Conservation (phyloP, 2,113 vertebrate species). For the Blennius ocellaris region DNA sequence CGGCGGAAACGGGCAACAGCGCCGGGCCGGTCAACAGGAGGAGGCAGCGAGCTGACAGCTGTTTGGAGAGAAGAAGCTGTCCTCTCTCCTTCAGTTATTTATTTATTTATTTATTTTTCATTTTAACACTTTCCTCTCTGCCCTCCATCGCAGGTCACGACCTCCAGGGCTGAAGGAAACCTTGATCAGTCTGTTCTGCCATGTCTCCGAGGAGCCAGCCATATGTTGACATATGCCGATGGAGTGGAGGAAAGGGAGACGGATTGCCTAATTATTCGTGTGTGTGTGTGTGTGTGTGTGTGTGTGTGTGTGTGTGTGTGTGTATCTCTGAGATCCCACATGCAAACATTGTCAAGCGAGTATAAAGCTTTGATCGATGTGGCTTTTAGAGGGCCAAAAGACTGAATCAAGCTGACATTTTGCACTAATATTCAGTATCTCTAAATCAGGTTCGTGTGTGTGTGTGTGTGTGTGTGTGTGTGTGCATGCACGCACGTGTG, state of each 20-base stretch:
- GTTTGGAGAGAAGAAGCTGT: conserved; percentile 8
- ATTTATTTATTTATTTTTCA: not conserved
- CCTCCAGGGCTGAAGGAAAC: conserved; percentile 60
- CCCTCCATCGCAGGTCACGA: conserved; percentile 48
- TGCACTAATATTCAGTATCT: not conserved
- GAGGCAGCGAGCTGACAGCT: conserved; percentile 47
- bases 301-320: conserved; percentile 20
- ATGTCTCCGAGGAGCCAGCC: conserved; percentile 58
- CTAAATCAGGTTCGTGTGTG: conserved; percentile 10
- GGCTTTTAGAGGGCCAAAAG: conserved; percentile 8
- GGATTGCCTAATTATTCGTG: conserved; percentile 47
- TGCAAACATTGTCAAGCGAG: conserved; percentile 6
- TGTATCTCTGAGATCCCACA: conserved; percentile 13
- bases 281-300: conserved; percentile 19
- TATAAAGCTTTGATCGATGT: too few relatives aligned
- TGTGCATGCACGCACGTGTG: conserved; percentile 9
- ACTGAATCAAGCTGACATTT: conserved; percentile 4
- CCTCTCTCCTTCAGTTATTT: not conserved
- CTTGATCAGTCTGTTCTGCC: conserved; percentile 67
- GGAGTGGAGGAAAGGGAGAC: conserved; percentile 24
- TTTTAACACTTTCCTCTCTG: not conserved
- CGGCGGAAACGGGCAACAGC: conserved; percentile 6
- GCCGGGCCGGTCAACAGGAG: conserved; percentile 35
- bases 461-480: conserved; percentile 20
- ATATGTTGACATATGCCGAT: conserved; percentile 74